Percentiles rank a stretch among this genome's conserved stretches.
phyloP scores from a whole-genome alignment of 2,888 invertebrate species.

The Chorisops tibialis region DNA sequence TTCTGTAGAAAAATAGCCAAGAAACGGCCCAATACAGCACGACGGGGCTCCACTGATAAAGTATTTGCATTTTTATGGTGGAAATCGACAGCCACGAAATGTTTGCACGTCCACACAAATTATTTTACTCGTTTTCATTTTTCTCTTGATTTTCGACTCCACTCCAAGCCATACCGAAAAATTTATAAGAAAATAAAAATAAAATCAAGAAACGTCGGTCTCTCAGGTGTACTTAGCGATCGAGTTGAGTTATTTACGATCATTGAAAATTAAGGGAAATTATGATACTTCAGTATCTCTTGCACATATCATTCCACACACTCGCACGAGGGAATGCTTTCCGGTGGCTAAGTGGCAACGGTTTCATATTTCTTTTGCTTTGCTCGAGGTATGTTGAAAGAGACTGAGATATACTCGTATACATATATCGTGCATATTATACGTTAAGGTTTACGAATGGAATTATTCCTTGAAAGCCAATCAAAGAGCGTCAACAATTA shows the following conservation, averaged over 20 bases:
- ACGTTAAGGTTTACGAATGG: no score
- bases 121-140: background rate
- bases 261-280: background rate
- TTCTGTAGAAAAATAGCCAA: no score
- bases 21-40: conserved; percentile 11
- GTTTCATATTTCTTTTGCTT: no score
- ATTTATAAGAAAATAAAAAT: background rate
- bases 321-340: no score
- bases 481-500: no score
- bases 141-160: background rate
- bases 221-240: conserved; percentile 8
- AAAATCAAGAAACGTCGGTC: background rate
- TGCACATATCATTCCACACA: no score
- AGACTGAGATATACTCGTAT: no score
- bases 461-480: no score
- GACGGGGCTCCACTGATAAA: conserved; percentile 20
- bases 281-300: no score
- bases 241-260: conserved; percentile 11
- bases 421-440: no score
- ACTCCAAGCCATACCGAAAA: background rate
- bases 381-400: no score
- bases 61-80: conserved; percentile 22
- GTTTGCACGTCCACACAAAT: conserved; percentile 22
- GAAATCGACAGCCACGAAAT: conserved; percentile 23
- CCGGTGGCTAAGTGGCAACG: no score